phyloP scores from a whole-genome alignment of 2,888 invertebrate species.

The Drosophila lacicola region DNA sequence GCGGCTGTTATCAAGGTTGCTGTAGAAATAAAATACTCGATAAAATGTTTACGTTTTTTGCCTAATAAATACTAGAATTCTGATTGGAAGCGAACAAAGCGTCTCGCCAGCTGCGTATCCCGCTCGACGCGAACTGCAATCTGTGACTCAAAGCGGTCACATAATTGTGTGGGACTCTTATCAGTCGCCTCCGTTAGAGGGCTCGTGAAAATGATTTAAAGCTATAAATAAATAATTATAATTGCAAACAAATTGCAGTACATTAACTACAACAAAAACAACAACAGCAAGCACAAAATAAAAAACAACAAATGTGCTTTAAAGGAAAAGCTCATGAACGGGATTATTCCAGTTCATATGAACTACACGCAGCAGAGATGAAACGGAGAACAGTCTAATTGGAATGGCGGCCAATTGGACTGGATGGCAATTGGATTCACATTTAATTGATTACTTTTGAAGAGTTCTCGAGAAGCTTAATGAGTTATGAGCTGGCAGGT shows the following conservation, averaged over 20 bases:
- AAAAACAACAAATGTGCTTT: constrained; percentile 15
- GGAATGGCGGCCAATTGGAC: constrained; percentile 4
- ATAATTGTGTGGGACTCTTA: constrained; percentile 25
- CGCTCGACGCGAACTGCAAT: constrained; percentile 7
- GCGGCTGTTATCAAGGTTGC: not conserved
- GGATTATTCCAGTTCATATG: too few species aligned
- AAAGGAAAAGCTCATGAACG: not conserved
- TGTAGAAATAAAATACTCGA: constrained; percentile 5
- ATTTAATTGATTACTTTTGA: constrained; percentile 2
- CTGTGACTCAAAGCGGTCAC: constrained; percentile 44
- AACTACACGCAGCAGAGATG: too few species aligned
- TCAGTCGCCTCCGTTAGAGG: constrained; percentile 18
- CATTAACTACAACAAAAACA: constrained; percentile 19
- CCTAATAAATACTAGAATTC: constrained; percentile 22
- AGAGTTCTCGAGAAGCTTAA: constrained; percentile 19
- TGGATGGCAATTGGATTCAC: too few species aligned
- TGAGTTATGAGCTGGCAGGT: constrained; percentile 16
- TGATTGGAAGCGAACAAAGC: constrained; percentile 1
- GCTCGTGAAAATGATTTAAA: constrained; percentile 22
- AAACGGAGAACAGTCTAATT: not conserved
- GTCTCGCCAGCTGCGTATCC: constrained; percentile 23
- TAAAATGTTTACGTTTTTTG: not conserved
- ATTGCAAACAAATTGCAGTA: constrained; percentile 65
- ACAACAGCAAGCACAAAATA: constrained; percentile 16
- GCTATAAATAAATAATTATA: constrained; percentile 52